Base-by-base conservation (phyloP, 37 sponge, comb jelly and placozoan species). In the Aplysina aerophoba region DNA sequence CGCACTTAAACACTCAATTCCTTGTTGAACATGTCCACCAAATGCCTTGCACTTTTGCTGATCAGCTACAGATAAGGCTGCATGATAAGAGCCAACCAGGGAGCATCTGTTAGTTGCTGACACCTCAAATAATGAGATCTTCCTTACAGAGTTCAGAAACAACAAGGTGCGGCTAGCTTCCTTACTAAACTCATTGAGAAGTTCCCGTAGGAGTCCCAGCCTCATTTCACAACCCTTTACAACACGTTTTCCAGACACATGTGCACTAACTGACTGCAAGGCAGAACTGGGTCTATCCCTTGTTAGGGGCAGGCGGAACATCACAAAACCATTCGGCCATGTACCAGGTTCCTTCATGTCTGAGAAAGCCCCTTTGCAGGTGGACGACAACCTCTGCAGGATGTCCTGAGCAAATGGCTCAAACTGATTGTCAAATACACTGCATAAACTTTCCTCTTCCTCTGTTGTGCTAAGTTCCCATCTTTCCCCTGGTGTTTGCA, bases 81-180 rank as follows among this genome's bases (percentile, higher is more conserved):
- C 78, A 53, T 40, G 44, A 41, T 16, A 75, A 15, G 44, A 41
- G n/a, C 78, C 78, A 40, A 75, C 16, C 21, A 75, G 87, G 3
- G 72, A 24, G 27, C 79, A 83, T 17, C 35, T 62, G 8, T 73
- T 84, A 81, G 81, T 65, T 33, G 79, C 58, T 39, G 15, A 61
- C 4, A 91, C 88, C 60, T 91, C 88, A 91, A 91, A 82, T 8
- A 69, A 79, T 21, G 92, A 84, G 35, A 91, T 88, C 28, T 44
- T 73, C 56, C 65, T 73, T 24, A 91, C 25, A 74, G 84, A 55
- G 38, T 88, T 91, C 22, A 91, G 85, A 68, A 87, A 91, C 12
- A 91, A 59, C 15, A 91, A 71, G 5, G 58, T 65, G 21, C 87
- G 81, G 19, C 72, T 25, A 27, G 84, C 72, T 33, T 59, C 19